Base-by-base conservation (phyloP, 2,888 invertebrate species). In the Chironomus riparius region DNA sequence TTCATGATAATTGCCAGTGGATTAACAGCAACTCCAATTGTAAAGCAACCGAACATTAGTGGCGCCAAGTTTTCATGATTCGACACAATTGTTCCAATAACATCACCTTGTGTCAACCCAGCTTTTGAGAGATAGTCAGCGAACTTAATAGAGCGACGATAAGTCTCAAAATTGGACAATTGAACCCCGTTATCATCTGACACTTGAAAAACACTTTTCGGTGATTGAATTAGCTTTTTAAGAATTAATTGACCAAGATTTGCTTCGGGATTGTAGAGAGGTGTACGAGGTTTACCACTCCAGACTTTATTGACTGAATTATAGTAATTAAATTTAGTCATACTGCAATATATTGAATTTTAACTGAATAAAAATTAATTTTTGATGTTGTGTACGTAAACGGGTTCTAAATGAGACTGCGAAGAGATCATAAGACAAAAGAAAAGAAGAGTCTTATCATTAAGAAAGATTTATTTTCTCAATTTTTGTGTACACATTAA, bases 1-100 rank as follows among this genome's bases (percentile, higher is more conserved):
- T 28, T 28, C 28, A 28, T 28, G 5, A 28, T 28, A 5, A 28
- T 5, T 4, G 28, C 28, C 28, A 28, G 6, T 6, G 70, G 70
- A 48, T 76, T 70, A n/a, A 76, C 13, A 4, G 70, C 70, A 48
- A 62, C 18, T 24, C 65, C 76, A n/a, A 70, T 24, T 24, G 47
- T 6, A 48, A 76, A 18, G 6, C 70, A 70, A 13, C 47, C 70
- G 24, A 47, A 62, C 7, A 76, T 24, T 65, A 24, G 4, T 48
- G 70, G 22, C 5, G 76, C 62, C 1, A 70, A 3, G 62, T 70
- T n/a, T 12, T 62, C 47, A 47, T 47, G 7, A 70, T 76, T 70
- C 18, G 12, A n/a, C 10, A 22, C 70, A 24, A 76, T 28, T 22
- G 70, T 21, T n/a, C 76, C 76, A 12, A 76, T 24, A n/a, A 65